phyloP scores from a whole-genome alignment of 2,888 invertebrate species.

The Drosophila prolongata region DNA sequence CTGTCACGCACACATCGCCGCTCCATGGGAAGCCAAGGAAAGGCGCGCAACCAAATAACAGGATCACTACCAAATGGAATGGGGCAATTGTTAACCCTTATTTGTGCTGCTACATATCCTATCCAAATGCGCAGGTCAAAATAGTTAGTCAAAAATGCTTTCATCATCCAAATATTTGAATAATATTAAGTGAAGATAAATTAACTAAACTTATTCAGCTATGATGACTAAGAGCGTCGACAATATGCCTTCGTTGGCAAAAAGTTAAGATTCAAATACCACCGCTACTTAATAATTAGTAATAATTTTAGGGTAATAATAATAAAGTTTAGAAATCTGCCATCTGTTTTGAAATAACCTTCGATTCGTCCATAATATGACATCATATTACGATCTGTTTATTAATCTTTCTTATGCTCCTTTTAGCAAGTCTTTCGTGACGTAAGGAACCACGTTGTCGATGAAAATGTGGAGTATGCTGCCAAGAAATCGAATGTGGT shows the following conservation, averaged over 20 bases:
- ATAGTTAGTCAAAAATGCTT: too few relatives aligned
- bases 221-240: too few relatives aligned
- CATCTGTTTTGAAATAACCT: too few relatives aligned
- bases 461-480: conserved; percentile 51
- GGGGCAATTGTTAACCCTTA: conserved; percentile 27
- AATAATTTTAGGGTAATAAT: too few relatives aligned
- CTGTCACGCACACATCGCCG: conserved; percentile 25
- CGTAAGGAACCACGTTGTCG: conserved; percentile 60
- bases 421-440: conserved; percentile 75
- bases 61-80: conserved; percentile 49
- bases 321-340: too few relatives aligned
- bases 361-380: background rate
- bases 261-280: too few relatives aligned
- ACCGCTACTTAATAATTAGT: too few relatives aligned
- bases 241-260: too few relatives aligned
- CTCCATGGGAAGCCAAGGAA: conserved; percentile 57
- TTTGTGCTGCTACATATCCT: background rate
- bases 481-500: conserved; percentile 81
- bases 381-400: background rate
- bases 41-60: conserved; percentile 63
- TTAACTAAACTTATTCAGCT: too few relatives aligned
- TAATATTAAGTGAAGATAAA: too few relatives aligned
- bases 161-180: too few relatives aligned
- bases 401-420: background rate
- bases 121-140: too few relatives aligned